Conservation (phyloP, 2,113 vertebrate species). For the Chloroceryle aenea region DNA sequence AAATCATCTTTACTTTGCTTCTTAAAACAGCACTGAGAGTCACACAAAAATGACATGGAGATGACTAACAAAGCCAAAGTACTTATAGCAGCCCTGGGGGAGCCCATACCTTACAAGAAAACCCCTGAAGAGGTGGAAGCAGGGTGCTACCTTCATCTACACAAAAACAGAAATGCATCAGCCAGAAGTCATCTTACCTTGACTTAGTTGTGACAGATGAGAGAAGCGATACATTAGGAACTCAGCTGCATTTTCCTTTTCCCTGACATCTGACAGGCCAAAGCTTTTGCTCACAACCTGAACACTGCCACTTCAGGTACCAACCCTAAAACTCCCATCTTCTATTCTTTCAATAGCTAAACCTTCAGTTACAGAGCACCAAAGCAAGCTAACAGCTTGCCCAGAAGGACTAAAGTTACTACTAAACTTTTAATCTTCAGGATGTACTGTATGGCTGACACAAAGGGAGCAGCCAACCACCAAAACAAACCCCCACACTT, state of each 20-base stretch:
- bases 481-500: rapidly evolving
- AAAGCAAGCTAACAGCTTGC: background rate
- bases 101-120: background rate
- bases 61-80: background rate
- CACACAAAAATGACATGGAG: rapidly evolving
- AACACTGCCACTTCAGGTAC: rapidly evolving
- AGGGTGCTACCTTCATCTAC: background rate
- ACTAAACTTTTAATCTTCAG: background rate
- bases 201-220: rapidly evolving
- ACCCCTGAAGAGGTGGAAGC: rapidly evolving
- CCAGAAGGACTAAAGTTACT: rapidly evolving
- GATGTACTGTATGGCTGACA: rapidly evolving
- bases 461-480: background rate
- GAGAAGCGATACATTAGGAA: rapidly evolving
- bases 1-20: background rate
- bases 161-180: rapidly evolving
- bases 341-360: background rate
- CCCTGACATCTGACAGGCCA: rapidly evolving
- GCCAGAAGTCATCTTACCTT: background rate
- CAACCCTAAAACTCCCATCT: background rate
- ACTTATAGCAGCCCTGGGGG: rapidly evolving
- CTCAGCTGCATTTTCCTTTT: rapidly evolving
- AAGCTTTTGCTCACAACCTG: background rate
- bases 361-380: background rate
- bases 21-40: background rate